Conservation (phyloP, 2,888 invertebrate genomes). For the Philereme vetulata region DNA sequence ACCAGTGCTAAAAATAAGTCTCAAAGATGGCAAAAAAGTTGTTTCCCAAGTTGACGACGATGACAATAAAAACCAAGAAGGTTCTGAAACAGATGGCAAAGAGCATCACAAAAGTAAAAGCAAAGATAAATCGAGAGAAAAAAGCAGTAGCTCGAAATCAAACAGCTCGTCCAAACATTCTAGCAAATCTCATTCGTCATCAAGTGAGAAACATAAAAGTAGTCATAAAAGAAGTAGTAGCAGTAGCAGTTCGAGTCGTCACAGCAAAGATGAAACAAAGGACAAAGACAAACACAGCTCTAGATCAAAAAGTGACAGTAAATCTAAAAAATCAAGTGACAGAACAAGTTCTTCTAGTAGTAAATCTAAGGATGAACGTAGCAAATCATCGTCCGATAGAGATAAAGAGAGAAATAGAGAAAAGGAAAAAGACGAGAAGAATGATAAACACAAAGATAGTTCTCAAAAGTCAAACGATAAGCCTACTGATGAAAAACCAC, state of each 20-base stretch:
- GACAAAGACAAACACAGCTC: conserved; percentile 58
- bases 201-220: conserved; percentile 73
- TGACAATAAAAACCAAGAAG: conserved; percentile 60
- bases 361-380: conserved; percentile 64
- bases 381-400: conserved; percentile 57
- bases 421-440: conserved; percentile 52
- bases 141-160: conserved; percentile 56
- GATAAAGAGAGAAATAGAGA: conserved; percentile 61
- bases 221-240: conserved; percentile 47
- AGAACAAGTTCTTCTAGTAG: conserved; percentile 62
- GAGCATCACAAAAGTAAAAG: conserved; percentile 65
- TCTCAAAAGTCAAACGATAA: conserved; percentile 81
- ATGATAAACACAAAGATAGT: conserved; percentile 51
- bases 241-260: conserved; percentile 66
- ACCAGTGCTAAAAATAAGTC: conserved; percentile 84
- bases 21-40: conserved; percentile 89
- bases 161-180: conserved; percentile 68
- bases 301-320: conserved; percentile 70
- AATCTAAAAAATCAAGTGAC: conserved; percentile 54
- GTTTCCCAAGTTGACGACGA: conserved; percentile 83
- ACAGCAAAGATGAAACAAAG: conserved; percentile 65
- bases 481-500: conserved; percentile 85
- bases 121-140: conserved; percentile 79
- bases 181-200: conserved; percentile 66
- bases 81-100: conserved; percentile 61